A percentile compares a stretch with the other conserved stretches of the same genome.
Evolutionary conservation across 2,888 invertebrate species (phyloP).

Genomic region (Oconnorella tubifera): DNA sequence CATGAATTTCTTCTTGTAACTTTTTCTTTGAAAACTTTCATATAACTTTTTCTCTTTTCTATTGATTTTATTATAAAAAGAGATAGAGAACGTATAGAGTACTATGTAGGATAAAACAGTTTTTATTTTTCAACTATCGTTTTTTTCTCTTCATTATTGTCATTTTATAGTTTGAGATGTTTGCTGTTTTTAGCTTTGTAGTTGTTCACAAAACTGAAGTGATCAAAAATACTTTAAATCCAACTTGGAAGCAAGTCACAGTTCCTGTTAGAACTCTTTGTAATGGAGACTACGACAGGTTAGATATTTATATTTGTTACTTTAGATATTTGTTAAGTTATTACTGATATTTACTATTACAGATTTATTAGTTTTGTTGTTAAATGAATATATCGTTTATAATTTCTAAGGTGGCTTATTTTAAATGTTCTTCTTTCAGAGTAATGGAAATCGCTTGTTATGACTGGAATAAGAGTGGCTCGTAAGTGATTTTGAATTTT

Average conservation of each 20-base stretch:
- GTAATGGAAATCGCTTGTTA: constrained; percentile 59
- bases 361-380: neutral
- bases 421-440: constrained; percentile 42
- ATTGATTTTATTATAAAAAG: too few species aligned
- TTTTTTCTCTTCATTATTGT: too few species aligned
- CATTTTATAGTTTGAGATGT: too few species aligned
- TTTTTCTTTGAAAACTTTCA: too few species aligned
- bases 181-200: constrained; percentile 54
- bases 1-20: too few species aligned
- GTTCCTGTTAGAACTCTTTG: constrained; percentile 59
- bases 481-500: too few species aligned
- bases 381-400: neutral
- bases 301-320: neutral
- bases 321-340: neutral
- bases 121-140: too few species aligned
- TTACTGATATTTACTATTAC: neutral
- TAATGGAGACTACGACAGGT: constrained; percentile 60
- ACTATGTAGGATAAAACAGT: too few species aligned
- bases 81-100: too few species aligned
- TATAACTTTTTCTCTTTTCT: too few species aligned
- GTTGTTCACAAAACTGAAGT: constrained; percentile 62
- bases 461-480: constrained; percentile 60
- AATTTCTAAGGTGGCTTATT: neutral
- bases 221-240: constrained; percentile 60
- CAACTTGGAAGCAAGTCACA: constrained; percentile 60